Conservation (phyloP, 2,888 invertebrate species). For the Camptogramma bilineatum region DNA sequence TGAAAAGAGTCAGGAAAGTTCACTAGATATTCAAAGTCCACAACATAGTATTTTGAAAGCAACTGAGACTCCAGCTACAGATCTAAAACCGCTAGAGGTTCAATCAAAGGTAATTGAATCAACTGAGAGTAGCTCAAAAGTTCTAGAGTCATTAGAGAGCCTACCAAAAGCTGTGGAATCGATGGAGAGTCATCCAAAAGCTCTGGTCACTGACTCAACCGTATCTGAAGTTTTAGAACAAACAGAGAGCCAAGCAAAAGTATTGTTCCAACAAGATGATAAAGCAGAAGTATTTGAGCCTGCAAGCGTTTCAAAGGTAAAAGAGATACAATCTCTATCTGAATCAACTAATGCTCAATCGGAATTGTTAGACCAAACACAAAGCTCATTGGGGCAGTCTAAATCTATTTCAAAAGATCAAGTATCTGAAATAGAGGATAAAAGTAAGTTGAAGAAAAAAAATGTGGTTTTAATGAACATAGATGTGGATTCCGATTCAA, state of each 20-base stretch:
- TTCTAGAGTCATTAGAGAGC: not conserved
- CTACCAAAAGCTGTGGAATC: not conserved
- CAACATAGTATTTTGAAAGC: not conserved
- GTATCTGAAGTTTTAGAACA: not conserved
- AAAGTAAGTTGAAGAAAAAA: conserved; percentile 2
- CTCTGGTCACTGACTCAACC: not conserved
- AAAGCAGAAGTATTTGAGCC: not conserved
- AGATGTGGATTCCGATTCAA: conserved; percentile 11
- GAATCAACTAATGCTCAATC: conserved; percentile 5
- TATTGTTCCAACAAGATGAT: too few relatives aligned
- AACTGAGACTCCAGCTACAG: not conserved
- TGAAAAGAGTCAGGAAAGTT: conserved; percentile 1
- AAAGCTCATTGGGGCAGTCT: not conserved
- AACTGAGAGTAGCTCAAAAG: conserved; percentile 6
- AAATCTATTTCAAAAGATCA: conserved; percentile 12
- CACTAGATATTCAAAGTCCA: not conserved
- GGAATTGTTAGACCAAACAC: not conserved
- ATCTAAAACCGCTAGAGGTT: conserved; percentile 4
- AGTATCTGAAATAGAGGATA: conserved; percentile 1
- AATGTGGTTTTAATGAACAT: conserved; percentile 5
- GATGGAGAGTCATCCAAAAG: not conserved
- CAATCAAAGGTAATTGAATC: conserved; percentile 1
- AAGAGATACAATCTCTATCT: not conserved
- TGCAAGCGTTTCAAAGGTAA: conserved; percentile 6
- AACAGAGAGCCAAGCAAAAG: not conserved